A percentile compares a stretch with the other conserved stretches of the same genome.
Evolutionary conservation across 2,797 vertebrate species (phyloP).

Genomic region (Urosaurus nigricauda): DNA sequence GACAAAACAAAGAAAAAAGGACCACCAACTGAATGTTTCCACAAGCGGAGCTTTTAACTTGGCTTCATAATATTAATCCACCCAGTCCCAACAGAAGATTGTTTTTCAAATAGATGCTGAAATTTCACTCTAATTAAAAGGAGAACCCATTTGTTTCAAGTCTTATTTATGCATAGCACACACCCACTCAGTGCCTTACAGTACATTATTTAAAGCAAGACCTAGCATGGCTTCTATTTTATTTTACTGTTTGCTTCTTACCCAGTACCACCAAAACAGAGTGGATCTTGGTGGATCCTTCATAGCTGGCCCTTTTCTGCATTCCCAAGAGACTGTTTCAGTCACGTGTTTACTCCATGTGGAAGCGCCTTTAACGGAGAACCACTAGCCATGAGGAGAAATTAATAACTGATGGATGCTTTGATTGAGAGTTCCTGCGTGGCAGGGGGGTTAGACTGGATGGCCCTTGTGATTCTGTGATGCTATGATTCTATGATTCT

Average conservation of each 20-base stretch:
- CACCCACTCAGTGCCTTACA: conserved; percentile 32
- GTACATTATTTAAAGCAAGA: conserved; percentile 38
- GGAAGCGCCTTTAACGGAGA: no score
- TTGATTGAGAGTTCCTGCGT: no score
- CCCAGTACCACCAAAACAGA: not conserved
- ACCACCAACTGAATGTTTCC: conserved; percentile 57
- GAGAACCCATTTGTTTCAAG: conserved; percentile 60
- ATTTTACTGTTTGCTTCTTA: not conserved
- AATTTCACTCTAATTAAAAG: conserved; percentile 70
- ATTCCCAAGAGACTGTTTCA: not conserved
- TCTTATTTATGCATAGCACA: conserved; percentile 27
- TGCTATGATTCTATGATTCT: no score
- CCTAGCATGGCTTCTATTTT: not conserved
- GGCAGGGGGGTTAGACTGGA: no score
- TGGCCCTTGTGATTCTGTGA: no score
- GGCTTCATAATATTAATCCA: conserved; percentile 42
- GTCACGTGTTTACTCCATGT: not conserved
- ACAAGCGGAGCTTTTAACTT: conserved; percentile 36
- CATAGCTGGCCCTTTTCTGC: not conserved
- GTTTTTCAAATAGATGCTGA: conserved; percentile 51
- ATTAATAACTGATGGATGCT: not conserved
- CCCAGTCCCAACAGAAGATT: conserved; percentile 21
- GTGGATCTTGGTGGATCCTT: not conserved
- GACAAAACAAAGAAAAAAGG: conserved; percentile 35
- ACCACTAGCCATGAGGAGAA: not conserved